These are phyloP conservation scores for Theonella swinhoei DNA, from an alignment of 37 sponge, comb jelly and placozoan species.

Conservation along the genomic window DNA sequence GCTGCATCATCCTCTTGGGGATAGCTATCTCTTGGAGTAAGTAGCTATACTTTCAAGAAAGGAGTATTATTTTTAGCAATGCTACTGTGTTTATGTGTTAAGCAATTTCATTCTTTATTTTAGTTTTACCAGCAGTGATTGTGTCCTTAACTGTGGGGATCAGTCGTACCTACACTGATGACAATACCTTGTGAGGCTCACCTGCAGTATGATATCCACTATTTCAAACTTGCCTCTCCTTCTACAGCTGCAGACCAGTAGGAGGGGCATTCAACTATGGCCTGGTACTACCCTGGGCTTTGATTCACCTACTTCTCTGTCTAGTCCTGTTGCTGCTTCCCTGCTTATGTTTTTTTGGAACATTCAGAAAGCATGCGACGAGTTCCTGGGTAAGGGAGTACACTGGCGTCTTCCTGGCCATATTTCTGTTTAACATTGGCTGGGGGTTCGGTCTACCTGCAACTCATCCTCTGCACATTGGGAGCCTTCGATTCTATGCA, in stretches of 20 bases:
- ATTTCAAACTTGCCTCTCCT: background rate
- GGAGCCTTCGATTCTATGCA: background rate
- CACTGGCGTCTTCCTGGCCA: background rate
- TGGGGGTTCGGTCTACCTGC: slow-evolving; percentile 21
- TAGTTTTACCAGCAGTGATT: slow-evolving; percentile 20
- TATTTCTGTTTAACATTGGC: slow-evolving; percentile 22
- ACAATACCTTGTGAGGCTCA: slow-evolving; percentile 5
- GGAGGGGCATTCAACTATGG: slow-evolving; percentile 2
- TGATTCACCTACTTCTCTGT: background rate
- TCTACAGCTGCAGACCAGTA: slow-evolving; percentile 9
- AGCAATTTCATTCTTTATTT: background rate
- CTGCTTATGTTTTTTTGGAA: background rate
- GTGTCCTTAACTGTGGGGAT: background rate
- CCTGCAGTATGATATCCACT: background rate
- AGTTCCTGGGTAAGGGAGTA: background rate
- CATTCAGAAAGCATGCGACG: background rate
- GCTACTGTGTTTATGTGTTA: background rate
- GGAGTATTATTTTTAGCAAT: background rate
- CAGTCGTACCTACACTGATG: background rate
- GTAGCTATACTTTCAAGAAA: background rate
- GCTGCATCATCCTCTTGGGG: background rate
- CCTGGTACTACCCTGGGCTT: background rate
- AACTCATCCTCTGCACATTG: background rate
- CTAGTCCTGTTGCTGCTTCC: background rate
- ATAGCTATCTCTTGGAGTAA: slow-evolving; percentile 15